A percentile compares a stretch with the other conserved stretches of the same genome.
Conservation (phyloP, 2,797 vertebrate species). For the Sebastes elongatus region DNA sequence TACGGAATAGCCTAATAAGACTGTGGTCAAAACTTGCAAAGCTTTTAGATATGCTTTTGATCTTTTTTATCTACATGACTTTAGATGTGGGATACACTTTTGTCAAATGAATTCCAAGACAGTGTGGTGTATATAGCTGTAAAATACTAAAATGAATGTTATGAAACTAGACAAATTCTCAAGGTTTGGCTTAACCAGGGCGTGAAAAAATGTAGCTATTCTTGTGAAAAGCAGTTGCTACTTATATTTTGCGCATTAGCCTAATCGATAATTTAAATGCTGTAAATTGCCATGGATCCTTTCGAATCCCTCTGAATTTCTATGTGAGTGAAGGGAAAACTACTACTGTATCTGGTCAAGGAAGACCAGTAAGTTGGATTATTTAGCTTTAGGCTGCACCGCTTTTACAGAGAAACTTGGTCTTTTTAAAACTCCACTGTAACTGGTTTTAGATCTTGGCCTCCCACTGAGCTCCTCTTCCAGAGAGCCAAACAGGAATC, state of each 20-base stretch:
- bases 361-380: constrained; percentile 12
- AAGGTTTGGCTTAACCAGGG: neutral
- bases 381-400: constrained; percentile 11
- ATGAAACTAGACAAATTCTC: neutral
- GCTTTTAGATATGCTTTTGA: neutral
- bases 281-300: neutral
- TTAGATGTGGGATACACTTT: neutral
- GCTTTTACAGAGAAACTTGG: constrained; percentile 43
- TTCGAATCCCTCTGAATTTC: neutral
- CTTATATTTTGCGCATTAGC: neutral
- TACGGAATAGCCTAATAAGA: neutral
- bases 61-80: neutral
- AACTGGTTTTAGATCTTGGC: constrained; percentile 47
- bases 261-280: neutral
- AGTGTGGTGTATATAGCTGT: neutral
- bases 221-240: neutral
- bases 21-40: neutral
- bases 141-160: neutral
- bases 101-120: neutral
- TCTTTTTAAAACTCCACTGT: constrained; percentile 34
- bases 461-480: constrained; percentile 40
- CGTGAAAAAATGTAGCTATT: neutral
- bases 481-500: constrained; percentile 45
- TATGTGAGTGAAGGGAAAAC: neutral
- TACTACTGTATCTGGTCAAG: constrained; percentile 2